phyloP scores from a whole-genome alignment of 2,888 invertebrate genomes.

The Linnaemya tessellans region DNA sequence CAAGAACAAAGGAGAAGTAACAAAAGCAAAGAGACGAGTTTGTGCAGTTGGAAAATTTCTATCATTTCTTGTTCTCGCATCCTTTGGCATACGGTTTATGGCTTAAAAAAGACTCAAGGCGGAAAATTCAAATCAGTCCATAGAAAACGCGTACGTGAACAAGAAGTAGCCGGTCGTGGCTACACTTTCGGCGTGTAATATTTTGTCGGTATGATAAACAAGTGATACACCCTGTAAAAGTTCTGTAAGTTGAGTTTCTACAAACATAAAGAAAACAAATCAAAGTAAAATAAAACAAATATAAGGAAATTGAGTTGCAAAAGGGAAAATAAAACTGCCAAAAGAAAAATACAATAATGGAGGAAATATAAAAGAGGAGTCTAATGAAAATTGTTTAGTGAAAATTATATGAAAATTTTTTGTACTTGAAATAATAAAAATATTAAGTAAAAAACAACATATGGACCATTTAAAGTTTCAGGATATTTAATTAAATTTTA shows the following conservation, averaged over 20 bases:
- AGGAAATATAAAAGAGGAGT: conserved; percentile 28
- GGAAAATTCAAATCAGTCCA: conserved; percentile 83
- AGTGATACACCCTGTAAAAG: conserved; percentile 84
- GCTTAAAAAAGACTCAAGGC: conserved; percentile 74
- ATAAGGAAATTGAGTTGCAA: conserved; percentile 34
- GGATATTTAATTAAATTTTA: conserved; percentile 56
- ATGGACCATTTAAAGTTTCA: conserved; percentile 67
- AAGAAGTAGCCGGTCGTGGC: conserved; percentile 83
- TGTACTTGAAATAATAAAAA: conserved; percentile 16
- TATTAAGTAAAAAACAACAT: conserved; percentile 37
- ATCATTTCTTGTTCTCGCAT: conserved; percentile 61
- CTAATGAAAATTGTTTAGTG: conserved; percentile 39
- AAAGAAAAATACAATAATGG: conserved; percentile 3
- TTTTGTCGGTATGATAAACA: conserved; percentile 84
- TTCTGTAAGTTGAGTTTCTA: conserved; percentile 82
- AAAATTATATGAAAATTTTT: conserved; percentile 29
- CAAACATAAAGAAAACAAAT: conserved; percentile 71
- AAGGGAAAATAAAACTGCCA: conserved; percentile 44
- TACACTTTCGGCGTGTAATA: conserved; percentile 84
- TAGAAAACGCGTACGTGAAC: conserved; percentile 84
- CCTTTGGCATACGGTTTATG: conserved; percentile 56
- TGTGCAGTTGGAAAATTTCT: conserved; percentile 71
- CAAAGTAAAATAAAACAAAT: conserved; percentile 50
- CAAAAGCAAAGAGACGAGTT: conserved; percentile 62
- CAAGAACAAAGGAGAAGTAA: conserved; percentile 35